Evolutionary conservation across 2,113 vertebrate genomes (phyloP), one percentile per base, ranked within the genome.

Genomic region (Anarrhichthys ocellatus): DNA sequence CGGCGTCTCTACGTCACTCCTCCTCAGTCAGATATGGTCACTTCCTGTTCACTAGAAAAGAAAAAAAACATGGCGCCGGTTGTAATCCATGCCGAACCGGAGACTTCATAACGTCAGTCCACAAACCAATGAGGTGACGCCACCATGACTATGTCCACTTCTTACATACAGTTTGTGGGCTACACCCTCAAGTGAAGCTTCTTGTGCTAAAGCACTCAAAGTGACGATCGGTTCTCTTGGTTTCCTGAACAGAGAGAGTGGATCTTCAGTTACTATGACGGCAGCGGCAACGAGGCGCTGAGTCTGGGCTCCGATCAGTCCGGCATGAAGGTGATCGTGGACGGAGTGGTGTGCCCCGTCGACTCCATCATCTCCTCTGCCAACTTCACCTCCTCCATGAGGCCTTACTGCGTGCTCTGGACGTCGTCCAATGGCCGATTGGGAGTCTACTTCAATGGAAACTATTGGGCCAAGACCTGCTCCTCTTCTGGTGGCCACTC

Each of bases 361-460:
- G 82, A 93, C 4, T 87, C 90, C 1, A 79, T 88, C 1, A 22
- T 97, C 54, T 81, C 78, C 6, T 38, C 92, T 42, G 22, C 84
- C 6, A 93, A 97, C 62, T 92, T 97, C 88, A 96, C 96, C 17
- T 90, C 93, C 0, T 83, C 50, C 27, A 97, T 98, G 94, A 95
- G 91, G 73, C 92, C 87, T 46, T 87, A 97, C 32, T 99, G 98
- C 59, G 15, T 98, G 0, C 34, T 95, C 18, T 98, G 96, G 96
- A 91, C 94, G 2, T 96, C 94, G 4, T 84, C 92, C 3, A 90
- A 66, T 0, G 95, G 94, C 1, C 69, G 22, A 0, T 1, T 97
- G 59, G 95, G 88, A 0, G 0, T 96, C 27, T 94, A 93, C 88
- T 94, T 92, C 79, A 91, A 87, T 62, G 92, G 82, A 20, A 93